Evolutionary conservation across 2,888 invertebrate genomes (phyloP), one percentile per base, ranked within the genome.

Genomic region (Ornithoptera priamus): DNA sequence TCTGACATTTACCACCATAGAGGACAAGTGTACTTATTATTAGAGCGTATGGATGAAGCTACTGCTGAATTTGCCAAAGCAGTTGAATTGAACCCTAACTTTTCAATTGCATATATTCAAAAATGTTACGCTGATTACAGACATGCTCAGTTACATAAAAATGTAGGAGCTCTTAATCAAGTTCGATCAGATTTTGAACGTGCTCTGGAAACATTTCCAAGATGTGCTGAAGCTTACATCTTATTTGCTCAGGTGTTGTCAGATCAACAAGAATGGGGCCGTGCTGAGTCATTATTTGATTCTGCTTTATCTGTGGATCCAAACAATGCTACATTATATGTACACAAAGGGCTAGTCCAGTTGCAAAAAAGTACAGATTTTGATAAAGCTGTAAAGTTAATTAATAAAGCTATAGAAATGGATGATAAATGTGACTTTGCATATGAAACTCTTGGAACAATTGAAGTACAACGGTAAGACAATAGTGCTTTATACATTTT

Each of bases 361-460:
- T 90, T 99, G 69, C 97, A 98, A 81, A 97, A 97, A 95, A 96
- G 95, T 76, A 96, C 96, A 70, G 96, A 98, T 81, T 94, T 97
- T 72, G 95, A 96, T 17, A 95, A 95, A 80, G 97, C 97, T 30
- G 94, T 97, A 0, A 93, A 94, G 75, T 92, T 96, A 71, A 96
- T 99, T 80, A 95, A 95, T 73, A 94, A 96, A 85, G 97, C 97
- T 1, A 95, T 99, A 75, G 94, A 96, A 82, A 93, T 97, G 78
- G 99, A 99, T 90, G 95, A 96, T 65, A 97, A 97, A 86, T 99
- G 98, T 93, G 97, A 97, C 89, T 96, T 98, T 93, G 99, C 97
- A 12, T 98, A 97, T 86, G 99, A 99, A 93, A 98, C 98, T 61
- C 93, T 99, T 72, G 99, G 97, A 76, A 97, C 98, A 39, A 96